A percentile compares a stretch with the other conserved stretches of the same genome.
Evolutionary conservation across 2,888 invertebrate species (phyloP).

Genomic region (Spatulosminthurus flaviceps): DNA sequence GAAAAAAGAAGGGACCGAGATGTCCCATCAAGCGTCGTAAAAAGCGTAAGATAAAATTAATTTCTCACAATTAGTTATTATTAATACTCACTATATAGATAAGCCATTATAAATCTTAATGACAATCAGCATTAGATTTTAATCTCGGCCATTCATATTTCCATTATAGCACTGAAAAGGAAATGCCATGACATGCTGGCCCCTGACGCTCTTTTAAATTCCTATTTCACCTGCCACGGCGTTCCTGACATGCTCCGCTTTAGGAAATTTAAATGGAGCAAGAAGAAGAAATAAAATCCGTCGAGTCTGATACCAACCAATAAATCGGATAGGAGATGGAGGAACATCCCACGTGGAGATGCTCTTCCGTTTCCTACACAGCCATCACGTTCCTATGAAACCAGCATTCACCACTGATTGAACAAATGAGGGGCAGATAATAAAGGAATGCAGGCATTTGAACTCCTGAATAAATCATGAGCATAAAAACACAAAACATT

Average conservation of each 20-base stretch:
- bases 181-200: constrained; percentile 57
- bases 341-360: too few species aligned
- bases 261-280: constrained; percentile 61
- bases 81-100: neutral
- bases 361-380: neutral
- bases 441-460: neutral
- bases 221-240: constrained; percentile 60
- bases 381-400: neutral
- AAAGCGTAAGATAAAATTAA: constrained; percentile 52
- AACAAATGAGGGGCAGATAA: neutral
- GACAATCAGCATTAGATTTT: neutral
- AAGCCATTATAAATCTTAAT: neutral
- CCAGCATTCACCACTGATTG: neutral
- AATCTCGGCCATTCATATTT: constrained; percentile 24
- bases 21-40: constrained; percentile 62
- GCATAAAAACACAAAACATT: neutral
- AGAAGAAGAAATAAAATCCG: constrained; percentile 55
- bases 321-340: too few species aligned
- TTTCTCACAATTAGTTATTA: neutral
- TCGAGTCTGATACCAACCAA: too few species aligned
- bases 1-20: constrained; percentile 57
- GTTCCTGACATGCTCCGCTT: constrained; percentile 60
- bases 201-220: constrained; percentile 57
- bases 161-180: constrained; percentile 59
- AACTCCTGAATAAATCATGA: constrained; percentile 18